Evolutionary conservation across 2,113 vertebrate genomes (phyloP).

Genomic region (Chaenogobius annularis): DNA sequence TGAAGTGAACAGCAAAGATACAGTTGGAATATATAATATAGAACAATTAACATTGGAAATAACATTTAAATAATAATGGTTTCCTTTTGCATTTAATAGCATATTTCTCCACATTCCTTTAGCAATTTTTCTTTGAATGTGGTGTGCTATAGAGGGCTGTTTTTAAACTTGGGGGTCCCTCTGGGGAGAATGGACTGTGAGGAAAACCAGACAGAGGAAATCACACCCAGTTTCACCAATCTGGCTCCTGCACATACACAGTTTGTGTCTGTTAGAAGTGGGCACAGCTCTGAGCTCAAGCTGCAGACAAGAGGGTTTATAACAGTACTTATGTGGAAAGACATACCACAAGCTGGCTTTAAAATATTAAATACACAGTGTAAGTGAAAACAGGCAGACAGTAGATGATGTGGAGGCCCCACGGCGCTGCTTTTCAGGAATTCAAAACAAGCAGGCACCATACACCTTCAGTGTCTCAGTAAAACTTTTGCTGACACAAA

Average conservation of each 20-base stretch:
- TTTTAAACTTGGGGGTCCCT: conserved; percentile 70
- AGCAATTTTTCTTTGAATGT: conserved; percentile 36
- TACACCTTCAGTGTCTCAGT: conserved; percentile 21
- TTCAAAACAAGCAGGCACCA: conserved; percentile 23
- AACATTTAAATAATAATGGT: neutral
- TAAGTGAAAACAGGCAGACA: conserved; percentile 21
- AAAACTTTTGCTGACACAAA: neutral
- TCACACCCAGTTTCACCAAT: conserved; percentile 71
- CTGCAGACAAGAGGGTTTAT: conserved; percentile 40
- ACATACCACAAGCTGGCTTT: conserved; percentile 19
- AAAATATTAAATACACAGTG: conserved; percentile 15
- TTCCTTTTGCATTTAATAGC: neutral
- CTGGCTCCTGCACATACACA: conserved; percentile 48
- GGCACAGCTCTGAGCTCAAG: conserved; percentile 51
- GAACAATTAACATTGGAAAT: neutral
- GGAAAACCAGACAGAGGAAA: conserved; percentile 77
- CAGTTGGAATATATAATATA: neutral
- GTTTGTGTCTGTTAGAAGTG: conserved; percentile 53
- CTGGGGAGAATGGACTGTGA: conserved; percentile 74
- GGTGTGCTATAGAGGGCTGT: conserved; percentile 26
- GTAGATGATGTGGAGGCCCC: conserved; percentile 15
- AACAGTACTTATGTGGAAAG: conserved; percentile 32
- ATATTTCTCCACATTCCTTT: neutral
- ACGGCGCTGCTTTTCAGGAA: conserved; percentile 15
- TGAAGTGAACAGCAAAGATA: neutral